Conservation (phyloP, 2,888 invertebrate species). For the Ischnura elegans region DNA sequence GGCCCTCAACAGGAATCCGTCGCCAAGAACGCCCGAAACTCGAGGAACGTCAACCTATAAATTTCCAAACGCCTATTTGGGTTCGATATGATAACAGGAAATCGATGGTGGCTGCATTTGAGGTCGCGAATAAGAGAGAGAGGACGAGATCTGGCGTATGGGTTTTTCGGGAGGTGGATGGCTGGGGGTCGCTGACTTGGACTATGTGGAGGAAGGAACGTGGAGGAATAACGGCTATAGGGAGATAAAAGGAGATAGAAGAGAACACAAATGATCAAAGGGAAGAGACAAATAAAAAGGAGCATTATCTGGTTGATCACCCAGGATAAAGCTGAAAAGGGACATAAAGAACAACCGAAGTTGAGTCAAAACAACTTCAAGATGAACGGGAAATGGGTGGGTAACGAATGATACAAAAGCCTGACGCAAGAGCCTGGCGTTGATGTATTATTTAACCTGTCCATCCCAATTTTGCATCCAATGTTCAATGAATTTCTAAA, state of each 20-base stretch:
- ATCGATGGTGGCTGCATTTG: slow-evolving; percentile 51
- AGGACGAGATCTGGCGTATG: background rate
- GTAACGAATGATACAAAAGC: too few species aligned
- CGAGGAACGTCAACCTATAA: slow-evolving; percentile 60
- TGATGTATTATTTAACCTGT: too few species aligned
- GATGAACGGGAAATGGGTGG: too few species aligned
- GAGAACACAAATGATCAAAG: background rate
- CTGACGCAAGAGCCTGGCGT: too few species aligned
- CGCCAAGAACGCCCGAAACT: slow-evolving; percentile 53
- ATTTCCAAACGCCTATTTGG: slow-evolving; percentile 55
- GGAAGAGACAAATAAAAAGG: background rate
- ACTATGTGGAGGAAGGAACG: background rate
- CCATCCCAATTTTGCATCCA: too few species aligned
- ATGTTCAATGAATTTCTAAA: too few species aligned
- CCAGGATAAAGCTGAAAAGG: background rate
- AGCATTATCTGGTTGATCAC: background rate
- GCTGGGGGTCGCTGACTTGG: too few species aligned
- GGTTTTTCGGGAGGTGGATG: background rate
- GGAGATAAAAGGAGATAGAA: background rate
- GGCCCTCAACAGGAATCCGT: slow-evolving; percentile 44
- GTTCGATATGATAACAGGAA: slow-evolving; percentile 62
- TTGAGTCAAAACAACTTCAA: too few species aligned
- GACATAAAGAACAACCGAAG: background rate
- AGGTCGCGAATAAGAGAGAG: background rate
- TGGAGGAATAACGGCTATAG: background rate